phyloP scores from a whole-genome alignment of 2,113 vertebrate genomes.

The Platysternon megacephalum region DNA sequence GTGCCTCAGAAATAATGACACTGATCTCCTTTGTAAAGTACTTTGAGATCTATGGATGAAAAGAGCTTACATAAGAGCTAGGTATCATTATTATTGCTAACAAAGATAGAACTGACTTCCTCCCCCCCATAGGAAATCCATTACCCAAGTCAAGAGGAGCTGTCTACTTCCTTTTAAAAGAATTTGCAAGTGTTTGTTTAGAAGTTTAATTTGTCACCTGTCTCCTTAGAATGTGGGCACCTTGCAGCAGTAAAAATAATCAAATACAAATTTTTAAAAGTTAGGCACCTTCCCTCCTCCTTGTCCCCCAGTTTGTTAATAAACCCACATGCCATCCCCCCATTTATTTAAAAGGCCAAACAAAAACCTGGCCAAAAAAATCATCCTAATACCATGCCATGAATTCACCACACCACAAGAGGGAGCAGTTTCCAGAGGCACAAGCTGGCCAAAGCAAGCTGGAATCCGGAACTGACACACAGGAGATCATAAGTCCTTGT shows the following conservation, averaged over 20 bases:
- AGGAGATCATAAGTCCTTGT: not conserved
- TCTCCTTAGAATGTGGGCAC: not conserved
- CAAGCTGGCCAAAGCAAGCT: not conserved
- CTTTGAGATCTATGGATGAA: not conserved
- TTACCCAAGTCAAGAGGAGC: not conserved
- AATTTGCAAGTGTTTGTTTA: not conserved
- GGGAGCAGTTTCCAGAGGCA: constrained; percentile 62
- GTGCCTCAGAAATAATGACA: not conserved
- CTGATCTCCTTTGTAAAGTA: not conserved
- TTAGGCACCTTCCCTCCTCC: not conserved
- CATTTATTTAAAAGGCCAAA: not conserved
- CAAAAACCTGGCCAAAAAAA: not conserved
- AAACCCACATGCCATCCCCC: not conserved
- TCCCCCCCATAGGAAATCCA: not conserved
- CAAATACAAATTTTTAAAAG: not conserved
- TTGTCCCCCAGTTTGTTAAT: not conserved
- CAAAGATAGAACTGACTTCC: not conserved
- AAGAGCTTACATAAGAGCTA: not conserved
- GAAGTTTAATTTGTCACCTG: not conserved
- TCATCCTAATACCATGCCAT: not conserved
- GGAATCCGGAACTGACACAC: not conserved
- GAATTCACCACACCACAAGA: constrained; percentile 63
- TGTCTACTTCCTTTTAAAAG: not conserved
- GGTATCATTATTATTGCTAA: not conserved
- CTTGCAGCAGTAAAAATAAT: not conserved